Evolutionary conservation across 2,888 invertebrate species (phyloP).

Genomic region (Liodrosophila aerea): DNA sequence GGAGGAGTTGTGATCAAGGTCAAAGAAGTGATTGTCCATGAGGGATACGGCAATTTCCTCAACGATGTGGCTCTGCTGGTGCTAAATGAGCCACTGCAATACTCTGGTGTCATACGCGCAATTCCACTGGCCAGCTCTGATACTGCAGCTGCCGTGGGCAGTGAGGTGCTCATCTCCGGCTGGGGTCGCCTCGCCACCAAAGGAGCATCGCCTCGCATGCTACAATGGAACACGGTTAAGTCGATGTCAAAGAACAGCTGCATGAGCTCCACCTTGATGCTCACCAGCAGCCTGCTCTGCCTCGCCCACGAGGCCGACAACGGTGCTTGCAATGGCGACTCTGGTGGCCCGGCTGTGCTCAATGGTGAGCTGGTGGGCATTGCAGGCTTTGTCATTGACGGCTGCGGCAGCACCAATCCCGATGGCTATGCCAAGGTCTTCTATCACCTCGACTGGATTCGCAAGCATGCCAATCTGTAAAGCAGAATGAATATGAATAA

Average conservation of each 20-base stretch:
- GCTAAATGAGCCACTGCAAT: conserved; percentile 50
- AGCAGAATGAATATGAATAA: too few species aligned
- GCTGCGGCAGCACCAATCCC: conserved; percentile 63
- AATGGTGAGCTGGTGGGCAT: conserved; percentile 64
- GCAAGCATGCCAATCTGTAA: too few species aligned
- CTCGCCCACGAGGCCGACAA: conserved; percentile 57
- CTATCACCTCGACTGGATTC: too few species aligned
- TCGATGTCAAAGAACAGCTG: neutral
- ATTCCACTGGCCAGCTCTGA: conserved; percentile 7
- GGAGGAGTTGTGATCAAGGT: conserved; percentile 5
- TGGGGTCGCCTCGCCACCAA: neutral
- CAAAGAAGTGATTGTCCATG: conserved; percentile 54
- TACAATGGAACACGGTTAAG: conserved; percentile 9
- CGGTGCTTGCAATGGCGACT: conserved; percentile 74
- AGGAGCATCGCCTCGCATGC: neutral
- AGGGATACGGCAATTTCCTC: conserved; percentile 60
- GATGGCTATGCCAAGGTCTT: conserved; percentile 60
- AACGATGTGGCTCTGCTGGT: conserved; percentile 68
- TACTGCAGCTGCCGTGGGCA: neutral
- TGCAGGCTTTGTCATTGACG: conserved; percentile 58
- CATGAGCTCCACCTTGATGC: too few species aligned
- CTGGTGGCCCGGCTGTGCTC: conserved; percentile 71
- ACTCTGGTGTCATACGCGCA: conserved; percentile 50
- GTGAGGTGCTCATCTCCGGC: conserved; percentile 4
- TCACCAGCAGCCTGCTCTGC: conserved; percentile 57